Evolutionary conservation across 2,888 invertebrate species (phyloP), one percentile per base, ranked within the genome.

Genomic region (Drosophila planitibia): DNA sequence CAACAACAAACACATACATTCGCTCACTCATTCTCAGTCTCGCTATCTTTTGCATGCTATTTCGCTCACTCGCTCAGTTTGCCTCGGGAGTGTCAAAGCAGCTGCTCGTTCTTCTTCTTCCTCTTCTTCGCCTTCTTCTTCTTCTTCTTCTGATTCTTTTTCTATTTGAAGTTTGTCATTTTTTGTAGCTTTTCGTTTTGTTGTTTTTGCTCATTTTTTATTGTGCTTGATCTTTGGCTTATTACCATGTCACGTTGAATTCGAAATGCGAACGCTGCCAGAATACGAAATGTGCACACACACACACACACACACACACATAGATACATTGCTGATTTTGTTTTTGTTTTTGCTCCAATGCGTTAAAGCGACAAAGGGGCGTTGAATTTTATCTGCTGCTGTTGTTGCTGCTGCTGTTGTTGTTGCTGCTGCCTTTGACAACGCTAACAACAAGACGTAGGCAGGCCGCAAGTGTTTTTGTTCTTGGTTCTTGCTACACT

Each of bases 141-240:
- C 57, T 58, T 52, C 64, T 70, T 70, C 44, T 53, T 70, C 63
- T 41, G 54, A 63, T 55, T 55, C 35, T 19, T 28, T 47, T 47
- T 47, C 47, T 79, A 70, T 79, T 79, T 74, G 79, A 70, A 68
- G 70, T 79, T 79, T 79, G 70, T 75, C 68, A 79, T 68, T 47
- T 47, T 66, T 75, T 62, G 30, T 62, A 74, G 52, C 55, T 78
- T 70, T 75, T 79, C 47, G 69, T 65, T 59, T 72, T 63, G 64
- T 62, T 65, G 51, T 61, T 69, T 76, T 74, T 70, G 54, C 65
- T 76, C 76, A 49, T 80, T 85, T 87, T 85, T 86, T 82, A 83
- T 90, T 85, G 79, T 82, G 83, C 89, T 90, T 90, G 87, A 92
- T 91, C 91, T 92, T 91, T 91, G 86, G 86, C 91, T 91, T 91